phyloP scores from a whole-genome alignment of 1,140 invertebrate species.

The Procambarus virginalis region DNA sequence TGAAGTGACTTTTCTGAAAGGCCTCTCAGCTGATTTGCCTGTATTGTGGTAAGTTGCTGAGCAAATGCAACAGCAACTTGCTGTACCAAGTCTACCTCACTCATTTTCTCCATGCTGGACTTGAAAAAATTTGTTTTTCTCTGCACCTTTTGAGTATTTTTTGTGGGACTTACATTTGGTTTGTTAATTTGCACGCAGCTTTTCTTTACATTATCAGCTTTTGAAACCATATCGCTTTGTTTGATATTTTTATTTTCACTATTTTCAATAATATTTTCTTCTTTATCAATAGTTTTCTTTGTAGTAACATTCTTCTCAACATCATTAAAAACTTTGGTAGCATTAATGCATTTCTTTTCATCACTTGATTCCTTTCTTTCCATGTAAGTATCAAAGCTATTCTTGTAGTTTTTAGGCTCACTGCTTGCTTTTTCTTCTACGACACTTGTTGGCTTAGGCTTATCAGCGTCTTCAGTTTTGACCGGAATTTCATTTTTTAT shows the following conservation, averaged over 20 bases:
- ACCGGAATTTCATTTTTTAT: background rate
- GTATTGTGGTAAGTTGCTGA: conserved; percentile 42
- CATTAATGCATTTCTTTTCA: background rate
- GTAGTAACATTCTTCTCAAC: background rate
- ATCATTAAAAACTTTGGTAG: background rate
- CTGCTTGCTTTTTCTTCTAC: background rate
- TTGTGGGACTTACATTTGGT: background rate
- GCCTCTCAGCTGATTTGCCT: conserved; percentile 21
- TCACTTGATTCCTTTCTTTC: background rate
- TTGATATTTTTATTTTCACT: background rate
- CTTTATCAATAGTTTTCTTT: background rate
- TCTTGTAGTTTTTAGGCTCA: background rate
- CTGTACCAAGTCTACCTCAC: conserved; percentile 44
- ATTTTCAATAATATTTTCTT: background rate
- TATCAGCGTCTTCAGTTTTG: background rate
- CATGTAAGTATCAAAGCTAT: background rate
- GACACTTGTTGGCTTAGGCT: background rate
- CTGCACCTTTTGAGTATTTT: background rate
- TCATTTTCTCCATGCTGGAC: background rate
- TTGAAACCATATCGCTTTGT: background rate
- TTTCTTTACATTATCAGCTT: background rate
- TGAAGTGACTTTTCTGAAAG: background rate
- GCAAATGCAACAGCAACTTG: conserved; percentile 49
- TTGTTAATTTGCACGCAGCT: background rate
- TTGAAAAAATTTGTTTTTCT: background rate